phyloP scores from a whole-genome alignment of 35 echinoderm and acorn worm genomes.

The Anneissia japonica region DNA sequence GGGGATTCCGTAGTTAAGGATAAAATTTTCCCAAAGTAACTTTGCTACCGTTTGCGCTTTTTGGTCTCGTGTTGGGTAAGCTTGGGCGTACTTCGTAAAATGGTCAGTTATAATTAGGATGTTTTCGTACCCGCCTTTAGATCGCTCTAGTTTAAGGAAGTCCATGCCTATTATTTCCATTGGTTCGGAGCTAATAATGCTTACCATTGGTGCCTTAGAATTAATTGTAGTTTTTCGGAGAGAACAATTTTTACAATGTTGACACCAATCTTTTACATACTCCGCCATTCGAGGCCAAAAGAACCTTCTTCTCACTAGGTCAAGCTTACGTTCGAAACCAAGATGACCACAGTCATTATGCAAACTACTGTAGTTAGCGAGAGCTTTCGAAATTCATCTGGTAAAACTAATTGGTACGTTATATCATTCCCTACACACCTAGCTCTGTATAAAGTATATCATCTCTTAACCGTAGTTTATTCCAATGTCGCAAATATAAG shows the following conservation, averaged over 20 bases:
- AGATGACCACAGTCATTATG: slow-evolving; percentile 26
- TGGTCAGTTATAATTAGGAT: not conserved
- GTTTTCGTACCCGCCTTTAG: not conserved
- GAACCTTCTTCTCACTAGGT: slow-evolving; percentile 16
- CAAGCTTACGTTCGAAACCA: slow-evolving; percentile 8
- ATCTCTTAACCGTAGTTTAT: not conserved
- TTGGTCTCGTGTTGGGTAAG: slow-evolving; percentile 13
- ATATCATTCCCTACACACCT: not conserved
- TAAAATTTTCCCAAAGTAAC: slow-evolving; percentile 22
- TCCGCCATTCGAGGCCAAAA: slow-evolving; percentile 32
- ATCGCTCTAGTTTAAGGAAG: not conserved
- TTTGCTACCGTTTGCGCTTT: slow-evolving; percentile 27
- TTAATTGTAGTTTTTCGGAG: not conserved
- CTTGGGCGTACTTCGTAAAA: not conserved
- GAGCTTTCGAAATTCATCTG: too few relatives aligned
- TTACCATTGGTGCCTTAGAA: not conserved
- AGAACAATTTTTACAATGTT: not conserved
- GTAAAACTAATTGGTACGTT: too few relatives aligned
- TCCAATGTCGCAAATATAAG: not conserved
- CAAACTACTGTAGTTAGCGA: not conserved
- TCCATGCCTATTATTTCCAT: not conserved
- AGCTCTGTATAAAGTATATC: not conserved
- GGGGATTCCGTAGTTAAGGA: slow-evolving; percentile 14
- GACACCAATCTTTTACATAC: not conserved
- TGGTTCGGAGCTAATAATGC: not conserved